Evolutionary conservation across 1,140 invertebrate genomes (phyloP).

Genomic region (Diachasmimorpha longicaudata): DNA sequence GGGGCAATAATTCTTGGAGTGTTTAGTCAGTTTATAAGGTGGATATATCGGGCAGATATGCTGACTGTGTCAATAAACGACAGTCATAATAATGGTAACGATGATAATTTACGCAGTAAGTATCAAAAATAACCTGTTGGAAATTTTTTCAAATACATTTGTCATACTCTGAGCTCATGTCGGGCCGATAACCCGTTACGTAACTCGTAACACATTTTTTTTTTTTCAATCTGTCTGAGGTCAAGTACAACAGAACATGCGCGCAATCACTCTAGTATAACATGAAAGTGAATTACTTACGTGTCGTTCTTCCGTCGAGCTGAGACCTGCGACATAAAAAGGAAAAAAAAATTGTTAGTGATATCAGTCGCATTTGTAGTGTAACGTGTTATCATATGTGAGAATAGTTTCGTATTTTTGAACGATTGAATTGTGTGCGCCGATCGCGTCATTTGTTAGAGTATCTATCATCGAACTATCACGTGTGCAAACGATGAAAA

Average conservation of each 20-base stretch:
- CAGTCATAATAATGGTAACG: too few species aligned
- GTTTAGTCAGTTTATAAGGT: too few species aligned
- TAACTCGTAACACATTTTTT: too few species aligned
- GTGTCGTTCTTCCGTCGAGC: conserved; percentile 72
- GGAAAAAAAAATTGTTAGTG: conserved; percentile 17
- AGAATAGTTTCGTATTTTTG: background rate
- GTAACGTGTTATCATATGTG: background rate
- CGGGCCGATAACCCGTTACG: too few species aligned
- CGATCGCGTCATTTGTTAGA: conserved; percentile 13
- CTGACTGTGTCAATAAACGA: too few species aligned
- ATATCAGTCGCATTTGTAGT: background rate
- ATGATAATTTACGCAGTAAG: too few species aligned
- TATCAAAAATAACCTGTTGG: too few species aligned
- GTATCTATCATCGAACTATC: conserved; percentile 2
- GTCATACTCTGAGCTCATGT: too few species aligned
- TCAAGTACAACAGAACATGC: background rate
- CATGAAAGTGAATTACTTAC: conserved; percentile 62
- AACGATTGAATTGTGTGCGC: background rate
- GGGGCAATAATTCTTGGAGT: too few species aligned
- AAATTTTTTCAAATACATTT: too few species aligned
- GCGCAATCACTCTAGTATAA: background rate
- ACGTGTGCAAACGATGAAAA: background rate
- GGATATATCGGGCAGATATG: too few species aligned
- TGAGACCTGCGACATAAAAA: conserved; percentile 67
- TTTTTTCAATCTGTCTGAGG: too few species aligned